Percentiles rank a stretch among this genome's conserved stretches.
phyloP scores from a whole-genome alignment of 2,888 invertebrate genomes.

The Dryocosmus kuriphilus region DNA sequence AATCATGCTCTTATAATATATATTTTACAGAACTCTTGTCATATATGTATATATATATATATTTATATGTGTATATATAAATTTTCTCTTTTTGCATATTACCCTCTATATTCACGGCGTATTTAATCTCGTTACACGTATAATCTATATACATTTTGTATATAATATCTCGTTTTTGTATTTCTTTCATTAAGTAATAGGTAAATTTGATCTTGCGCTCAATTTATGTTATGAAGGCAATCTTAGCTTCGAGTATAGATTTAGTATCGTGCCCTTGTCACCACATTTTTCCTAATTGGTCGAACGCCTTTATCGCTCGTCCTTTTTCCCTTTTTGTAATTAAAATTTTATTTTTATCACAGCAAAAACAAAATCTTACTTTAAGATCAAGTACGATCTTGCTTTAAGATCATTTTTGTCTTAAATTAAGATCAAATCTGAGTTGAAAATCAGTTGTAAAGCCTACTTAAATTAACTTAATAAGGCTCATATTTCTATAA shows the following conservation, averaged over 20 bases:
- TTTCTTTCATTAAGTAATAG: conserved; percentile 65
- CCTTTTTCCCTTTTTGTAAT: not conserved
- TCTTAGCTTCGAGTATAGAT: conserved; percentile 56
- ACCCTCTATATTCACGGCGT: conserved; percentile 51
- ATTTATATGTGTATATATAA: conserved; percentile 56
- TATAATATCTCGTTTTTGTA: conserved; percentile 54
- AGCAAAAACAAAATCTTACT: no score
- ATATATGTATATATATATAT: conserved; percentile 55
- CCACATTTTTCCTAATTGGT: not conserved
- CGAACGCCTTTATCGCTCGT: not conserved
- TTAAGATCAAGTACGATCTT: no score
- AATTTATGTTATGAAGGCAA: conserved; percentile 75
- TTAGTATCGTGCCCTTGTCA: conserved; percentile 8
- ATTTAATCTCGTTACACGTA: conserved; percentile 52
- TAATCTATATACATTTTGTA: conserved; percentile 46
- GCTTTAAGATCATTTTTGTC: no score
- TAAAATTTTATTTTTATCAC: no score
- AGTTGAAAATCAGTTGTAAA: no score
- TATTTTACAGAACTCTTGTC: conserved; percentile 43
- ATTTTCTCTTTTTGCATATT: conserved; percentile 54
- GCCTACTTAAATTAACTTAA: no score
- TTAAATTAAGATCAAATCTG: no score
- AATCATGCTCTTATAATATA: conserved; percentile 53
- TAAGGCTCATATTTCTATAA: no score
- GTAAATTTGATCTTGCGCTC: conserved; percentile 77